Conservation (phyloP, 1,140 invertebrate species). For the Papilio helenus region DNA sequence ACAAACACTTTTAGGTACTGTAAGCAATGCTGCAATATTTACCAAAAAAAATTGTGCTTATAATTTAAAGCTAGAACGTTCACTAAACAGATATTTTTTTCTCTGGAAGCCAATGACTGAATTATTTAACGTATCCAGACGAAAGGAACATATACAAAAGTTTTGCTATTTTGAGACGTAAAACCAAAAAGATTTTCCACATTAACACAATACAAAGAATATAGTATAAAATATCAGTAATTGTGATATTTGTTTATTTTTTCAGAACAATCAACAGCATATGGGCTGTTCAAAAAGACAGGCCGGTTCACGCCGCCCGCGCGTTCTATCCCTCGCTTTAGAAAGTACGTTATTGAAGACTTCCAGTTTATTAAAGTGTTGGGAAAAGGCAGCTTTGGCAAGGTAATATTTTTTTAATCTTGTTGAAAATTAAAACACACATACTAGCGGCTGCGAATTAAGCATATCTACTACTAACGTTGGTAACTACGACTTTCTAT, state of each 20-base stretch:
- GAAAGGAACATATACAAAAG: background rate
- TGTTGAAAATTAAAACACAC: too few relatives aligned
- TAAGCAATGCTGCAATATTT: background rate
- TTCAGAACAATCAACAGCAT: constrained; percentile 83
- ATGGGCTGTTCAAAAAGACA: constrained; percentile 87
- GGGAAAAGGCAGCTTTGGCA: constrained; percentile 98
- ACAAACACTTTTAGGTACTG: background rate
- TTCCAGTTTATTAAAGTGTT: constrained; percentile 97
- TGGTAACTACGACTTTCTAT: too few relatives aligned
- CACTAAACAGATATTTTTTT: background rate
- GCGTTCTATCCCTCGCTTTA: constrained; percentile 92
- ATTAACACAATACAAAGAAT: background rate
- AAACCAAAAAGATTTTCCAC: background rate
- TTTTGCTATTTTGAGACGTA: too few relatives aligned
- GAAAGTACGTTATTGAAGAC: constrained; percentile 94
- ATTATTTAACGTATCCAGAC: too few relatives aligned
- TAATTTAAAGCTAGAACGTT: background rate
- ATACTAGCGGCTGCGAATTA: too few relatives aligned
- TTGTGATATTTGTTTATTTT: constrained; percentile 41
- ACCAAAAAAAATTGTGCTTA: background rate
- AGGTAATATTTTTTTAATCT: constrained; percentile 88
- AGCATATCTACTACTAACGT: too few relatives aligned
- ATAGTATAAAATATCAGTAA: background rate
- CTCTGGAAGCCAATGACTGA: background rate
- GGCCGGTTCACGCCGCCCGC: constrained; percentile 92